Conservation (phyloP, 2,797 vertebrate species). For the Schizothorax lantsangensis region DNA sequence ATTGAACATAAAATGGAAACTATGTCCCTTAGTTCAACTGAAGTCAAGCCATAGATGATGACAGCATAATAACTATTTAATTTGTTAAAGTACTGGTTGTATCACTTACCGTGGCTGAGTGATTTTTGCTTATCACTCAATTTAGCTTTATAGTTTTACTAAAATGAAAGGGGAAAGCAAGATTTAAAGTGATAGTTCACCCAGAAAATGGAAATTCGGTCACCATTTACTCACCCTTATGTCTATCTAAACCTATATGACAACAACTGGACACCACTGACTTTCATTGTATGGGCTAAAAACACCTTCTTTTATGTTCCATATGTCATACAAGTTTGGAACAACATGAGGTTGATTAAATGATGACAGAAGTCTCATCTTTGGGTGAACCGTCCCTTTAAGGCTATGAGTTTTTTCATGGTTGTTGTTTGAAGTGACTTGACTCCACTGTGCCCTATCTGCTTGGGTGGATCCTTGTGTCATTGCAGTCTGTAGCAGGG, state of each 20-base stretch:
- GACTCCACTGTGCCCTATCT: constrained; percentile 54
- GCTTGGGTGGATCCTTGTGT: constrained; percentile 71
- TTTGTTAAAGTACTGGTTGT: constrained; percentile 25
- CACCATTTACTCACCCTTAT: neutral
- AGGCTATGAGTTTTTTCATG: neutral
- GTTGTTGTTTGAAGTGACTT: neutral
- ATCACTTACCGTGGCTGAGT: constrained; percentile 29
- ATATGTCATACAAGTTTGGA: constrained; percentile 1
- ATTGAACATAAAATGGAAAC: constrained; percentile 40
- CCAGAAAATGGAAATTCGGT: neutral
- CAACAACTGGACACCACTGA: neutral
- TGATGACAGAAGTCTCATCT: neutral
- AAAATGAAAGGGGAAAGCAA: neutral
- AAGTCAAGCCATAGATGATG: constrained; percentile 1
- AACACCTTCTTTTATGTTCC: neutral
- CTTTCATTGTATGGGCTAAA: neutral
- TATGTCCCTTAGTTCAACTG: constrained; percentile 9
- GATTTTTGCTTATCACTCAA: constrained; percentile 39
- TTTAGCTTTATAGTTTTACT: constrained; percentile 21
- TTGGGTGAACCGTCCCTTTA: neutral
- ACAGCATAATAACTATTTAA: constrained; percentile 25
- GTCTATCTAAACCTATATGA: neutral
- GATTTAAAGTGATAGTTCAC: neutral
- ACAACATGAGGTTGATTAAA: neutral
- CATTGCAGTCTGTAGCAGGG: constrained; percentile 65